These are phyloP conservation scores for Solea solea DNA, from an alignment of 2,113 vertebrate genomes.

Conservation along the genomic window DNA sequence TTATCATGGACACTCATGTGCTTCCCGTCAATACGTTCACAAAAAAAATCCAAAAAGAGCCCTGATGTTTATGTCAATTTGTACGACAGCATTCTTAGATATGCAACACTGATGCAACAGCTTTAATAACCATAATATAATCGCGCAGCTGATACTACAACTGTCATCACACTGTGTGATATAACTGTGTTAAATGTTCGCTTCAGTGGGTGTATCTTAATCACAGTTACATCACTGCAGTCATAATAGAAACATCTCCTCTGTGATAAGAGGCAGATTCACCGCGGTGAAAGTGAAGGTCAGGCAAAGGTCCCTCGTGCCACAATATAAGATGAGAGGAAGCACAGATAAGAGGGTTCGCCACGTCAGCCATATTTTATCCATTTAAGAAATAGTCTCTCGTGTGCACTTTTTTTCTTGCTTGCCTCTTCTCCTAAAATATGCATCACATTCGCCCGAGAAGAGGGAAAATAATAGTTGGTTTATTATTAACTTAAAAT, in stretches of 20 bases:
- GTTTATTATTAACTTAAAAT: constrained; percentile 44
- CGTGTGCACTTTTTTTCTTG: not conserved
- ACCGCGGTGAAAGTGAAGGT: constrained; percentile 23
- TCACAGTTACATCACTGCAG: constrained; percentile 15
- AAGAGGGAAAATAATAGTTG: not conserved
- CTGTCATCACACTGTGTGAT: constrained; percentile 1
- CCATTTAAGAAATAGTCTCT: not conserved
- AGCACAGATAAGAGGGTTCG: constrained; percentile 16
- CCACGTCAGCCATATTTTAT: not conserved
- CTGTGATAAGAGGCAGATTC: constrained; percentile 50
- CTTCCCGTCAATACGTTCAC: no score
- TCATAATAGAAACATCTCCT: constrained; percentile 35
- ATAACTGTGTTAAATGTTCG: constrained; percentile 22
- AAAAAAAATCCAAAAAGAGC: no score
- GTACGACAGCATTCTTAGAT: no score
- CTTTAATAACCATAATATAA: not conserved
- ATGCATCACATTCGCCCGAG: not conserved
- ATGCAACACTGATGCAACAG: no score
- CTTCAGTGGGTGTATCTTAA: not conserved
- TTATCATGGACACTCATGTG: no score
- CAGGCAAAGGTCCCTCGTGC: constrained; percentile 42
- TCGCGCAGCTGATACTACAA: constrained; percentile 9
- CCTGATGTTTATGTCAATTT: no score
- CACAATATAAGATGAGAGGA: constrained; percentile 1
- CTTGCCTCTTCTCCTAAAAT: not conserved